Evolutionary conservation across 2,888 invertebrate genomes (phyloP), one percentile per base, ranked within the genome.

Genomic region (Dicyrtoma fusca): DNA sequence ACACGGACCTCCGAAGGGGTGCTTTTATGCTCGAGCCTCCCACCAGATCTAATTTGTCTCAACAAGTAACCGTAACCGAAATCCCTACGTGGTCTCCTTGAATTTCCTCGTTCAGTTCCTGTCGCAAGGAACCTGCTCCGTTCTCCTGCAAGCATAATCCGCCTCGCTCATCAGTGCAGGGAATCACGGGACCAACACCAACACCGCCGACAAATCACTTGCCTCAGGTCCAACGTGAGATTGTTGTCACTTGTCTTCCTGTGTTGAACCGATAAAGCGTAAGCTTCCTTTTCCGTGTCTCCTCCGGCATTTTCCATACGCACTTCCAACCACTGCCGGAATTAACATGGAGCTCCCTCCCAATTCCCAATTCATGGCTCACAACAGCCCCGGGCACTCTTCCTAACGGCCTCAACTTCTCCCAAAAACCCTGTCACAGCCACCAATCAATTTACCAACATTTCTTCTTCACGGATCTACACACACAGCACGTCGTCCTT

Each of bases 11-110:
- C 61, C n/a, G 34, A 42, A 42, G 61, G 42, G 34, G 26, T 10
- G 25, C n/a, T 42, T 47, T 47, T 47, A 14, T 11, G 45, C 53
- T 53, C 21, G 55, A 49, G 53, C 55, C 64, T 45, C 42, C 21
- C 62, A 53, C 64, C 64, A 71, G 64, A 71, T 71, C 71, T 64
- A 71, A 71, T 71, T 71, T 71, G 71, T 71, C 71, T 71, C 71
- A 71, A 71, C 71, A 71, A 71, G 71, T 71, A 64, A 71, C 59
- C 34, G 59, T 59, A 59, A 57, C 57, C 57, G 26, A 26, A 57
- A 57, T 26, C 17, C 57, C 57, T 26, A 57, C 59, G 59, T 59
- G 59, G 59, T 42, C 57, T 14, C 25, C 57, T 57, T 13, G 5
- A 17, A 19, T 14, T 19, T 49, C 14, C 49, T 49, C 17, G 49